Conservation (phyloP, 2,888 invertebrate genomes). For the Serrognathus titanus region DNA sequence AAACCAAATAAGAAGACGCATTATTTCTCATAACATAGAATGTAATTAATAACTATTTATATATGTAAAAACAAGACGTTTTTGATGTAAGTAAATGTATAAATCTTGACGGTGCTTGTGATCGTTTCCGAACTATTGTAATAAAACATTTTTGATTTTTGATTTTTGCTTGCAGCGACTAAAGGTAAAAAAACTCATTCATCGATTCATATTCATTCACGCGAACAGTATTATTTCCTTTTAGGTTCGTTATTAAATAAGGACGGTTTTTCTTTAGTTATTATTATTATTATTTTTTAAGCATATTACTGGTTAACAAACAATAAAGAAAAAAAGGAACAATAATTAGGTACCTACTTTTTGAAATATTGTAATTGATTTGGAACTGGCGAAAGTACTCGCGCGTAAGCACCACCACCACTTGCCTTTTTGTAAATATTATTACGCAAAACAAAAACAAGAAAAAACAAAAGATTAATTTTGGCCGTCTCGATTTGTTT, state of each 20-base stretch:
- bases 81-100: slow-evolving; percentile 33
- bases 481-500: background rate
- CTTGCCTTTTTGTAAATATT: slow-evolving; percentile 1
- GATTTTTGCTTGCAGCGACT: slow-evolving; percentile 6
- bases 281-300: too few relatives aligned
- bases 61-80: slow-evolving; percentile 16
- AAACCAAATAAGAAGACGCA: slow-evolving; percentile 39
- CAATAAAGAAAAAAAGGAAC: too few relatives aligned
- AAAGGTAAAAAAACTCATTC: slow-evolving; percentile 1
- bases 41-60: slow-evolving; percentile 27
- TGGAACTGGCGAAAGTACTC: background rate
- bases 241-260: too few relatives aligned
- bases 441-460: background rate
- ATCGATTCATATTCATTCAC: background rate
- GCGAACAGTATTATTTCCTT: background rate
- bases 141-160: slow-evolving; percentile 3
- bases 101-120: slow-evolving; percentile 42
- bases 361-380: background rate
- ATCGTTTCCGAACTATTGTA: slow-evolving; percentile 11
- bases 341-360: background rate
- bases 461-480: background rate
- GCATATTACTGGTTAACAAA: too few relatives aligned
- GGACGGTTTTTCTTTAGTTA: too few relatives aligned
- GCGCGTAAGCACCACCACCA: slow-evolving; percentile 1
- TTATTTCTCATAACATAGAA: slow-evolving; percentile 25